A percentile compares a stretch with the other conserved stretches of the same genome.
Evolutionary conservation across 2,888 invertebrate species (phyloP).

Genomic region (Limnephilus auricula): DNA sequence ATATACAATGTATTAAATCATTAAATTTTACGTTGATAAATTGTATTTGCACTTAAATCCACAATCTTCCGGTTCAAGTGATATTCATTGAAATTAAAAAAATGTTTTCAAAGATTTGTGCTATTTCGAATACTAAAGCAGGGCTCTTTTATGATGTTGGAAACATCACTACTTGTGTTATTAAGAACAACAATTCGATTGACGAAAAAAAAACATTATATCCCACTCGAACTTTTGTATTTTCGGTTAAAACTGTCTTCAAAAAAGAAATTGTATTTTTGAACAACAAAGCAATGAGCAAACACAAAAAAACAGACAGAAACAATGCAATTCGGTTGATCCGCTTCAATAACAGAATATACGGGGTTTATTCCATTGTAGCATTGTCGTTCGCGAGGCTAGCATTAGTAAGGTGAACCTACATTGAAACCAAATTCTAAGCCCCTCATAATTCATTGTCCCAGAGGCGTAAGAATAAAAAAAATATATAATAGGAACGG

Average conservation of each 20-base stretch:
- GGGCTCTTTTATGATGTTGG: neutral
- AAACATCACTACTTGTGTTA: neutral
- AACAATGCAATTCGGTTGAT: neutral
- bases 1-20: no score
- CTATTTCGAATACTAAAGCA: neutral
- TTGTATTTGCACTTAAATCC: no score
- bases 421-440: conserved; percentile 37
- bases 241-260: neutral
- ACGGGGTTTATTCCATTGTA: neutral
- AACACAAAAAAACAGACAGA: neutral
- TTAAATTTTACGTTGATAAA: no score
- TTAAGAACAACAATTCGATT: neutral
- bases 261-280: neutral
- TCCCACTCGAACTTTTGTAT: neutral
- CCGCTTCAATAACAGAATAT: conserved; percentile 2
- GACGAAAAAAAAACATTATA: neutral
- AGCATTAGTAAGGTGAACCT: neutral
- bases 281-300: neutral
- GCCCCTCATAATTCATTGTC: conserved; percentile 60
- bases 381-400: neutral
- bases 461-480: conserved; percentile 38
- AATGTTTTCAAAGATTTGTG: no score
- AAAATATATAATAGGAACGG: conserved; percentile 19
- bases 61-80: no score
- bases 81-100: no score